Base-by-base conservation (phyloP, 2,113 vertebrate species). In the Eptesicus fuscus region DNA sequence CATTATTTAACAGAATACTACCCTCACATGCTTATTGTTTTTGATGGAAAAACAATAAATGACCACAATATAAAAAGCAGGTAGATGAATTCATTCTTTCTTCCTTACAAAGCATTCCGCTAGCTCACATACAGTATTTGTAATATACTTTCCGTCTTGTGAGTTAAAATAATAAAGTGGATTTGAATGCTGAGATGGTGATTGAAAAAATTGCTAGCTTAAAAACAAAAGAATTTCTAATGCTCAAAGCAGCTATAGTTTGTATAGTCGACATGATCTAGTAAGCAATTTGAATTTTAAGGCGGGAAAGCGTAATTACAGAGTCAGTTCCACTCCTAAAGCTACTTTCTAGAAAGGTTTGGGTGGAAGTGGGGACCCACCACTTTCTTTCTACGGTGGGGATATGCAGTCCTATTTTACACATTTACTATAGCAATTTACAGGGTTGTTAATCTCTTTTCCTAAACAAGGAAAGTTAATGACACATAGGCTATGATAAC, bases 401-500 rank as follows among this genome's bases (percentile, higher is more conserved):
- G 94, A 71, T 93, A 88, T 77, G 88, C 91, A 95, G 94, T 96
- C 97, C 93, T 97, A 98, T 96, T 97, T 98, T 92, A 97, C 93
- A 79, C 96, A 95, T 97, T 98, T 97, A 98, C 97, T 95, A 90
- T 84, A 97, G 95, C 97, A 97, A 97, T 98, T 98, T 98, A 95
- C 93, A 95, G 97, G 95, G 97, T 7, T 97, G 97, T 98, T 98
- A 98, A 98, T 98, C 96, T 98, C 97, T 97, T 98, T 96, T 95
- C 95, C 98, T 98, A 98, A 98, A 98, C 98, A 98, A 86, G 95
- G 96, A 96, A 98, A 98, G 97, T 98, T 98, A 98, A 98, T 98
- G 98, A 98, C 92, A 98, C 98, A 98, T 96, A 98, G 98, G 98
- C 98, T 98, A 98, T 79, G 94, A 86, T 97, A 98, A 98, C 98